phyloP scores from a whole-genome alignment of 2,888 invertebrate species.

The Caenorhabditis virilis region DNA sequence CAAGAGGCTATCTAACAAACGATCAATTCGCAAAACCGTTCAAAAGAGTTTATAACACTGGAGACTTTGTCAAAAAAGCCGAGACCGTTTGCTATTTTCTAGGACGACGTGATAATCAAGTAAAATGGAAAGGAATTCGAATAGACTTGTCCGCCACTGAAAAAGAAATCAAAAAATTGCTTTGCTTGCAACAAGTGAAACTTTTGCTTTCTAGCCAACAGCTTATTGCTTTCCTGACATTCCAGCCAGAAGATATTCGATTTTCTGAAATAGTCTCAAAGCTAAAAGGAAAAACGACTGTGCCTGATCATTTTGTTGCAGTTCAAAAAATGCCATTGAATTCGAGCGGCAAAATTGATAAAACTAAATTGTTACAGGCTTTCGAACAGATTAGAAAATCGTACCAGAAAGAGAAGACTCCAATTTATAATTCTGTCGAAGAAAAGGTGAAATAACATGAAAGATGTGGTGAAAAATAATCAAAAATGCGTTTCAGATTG shows the following conservation, averaged over 20 bases:
- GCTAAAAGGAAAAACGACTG: slow-evolving; percentile 1
- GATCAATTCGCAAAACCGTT: slow-evolving; percentile 7
- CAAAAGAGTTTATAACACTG: slow-evolving; percentile 24
- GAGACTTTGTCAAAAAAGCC: slow-evolving; percentile 35
- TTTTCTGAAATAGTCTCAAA: neutral
- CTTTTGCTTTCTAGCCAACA: slow-evolving; percentile 19
- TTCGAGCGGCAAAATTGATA: slow-evolving; percentile 53
- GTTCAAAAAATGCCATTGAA: slow-evolving; percentile 46
- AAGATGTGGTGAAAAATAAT: neutral
- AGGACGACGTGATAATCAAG: slow-evolving; percentile 53
- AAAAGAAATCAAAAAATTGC: slow-evolving; percentile 6
- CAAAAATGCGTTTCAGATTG: slow-evolving; percentile 7
- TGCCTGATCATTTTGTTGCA: slow-evolving; percentile 44
- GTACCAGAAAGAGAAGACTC: slow-evolving; percentile 17
- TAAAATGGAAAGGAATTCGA: slow-evolving; percentile 52
- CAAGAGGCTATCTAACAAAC: slow-evolving; percentile 39
- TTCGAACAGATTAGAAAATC: slow-evolving; percentile 28
- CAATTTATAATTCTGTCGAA: slow-evolving; percentile 36
- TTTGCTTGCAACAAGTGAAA: slow-evolving; percentile 18
- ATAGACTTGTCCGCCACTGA: slow-evolving; percentile 38
- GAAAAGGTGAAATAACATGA: slow-evolving; percentile 22
- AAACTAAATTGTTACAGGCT: slow-evolving; percentile 38
- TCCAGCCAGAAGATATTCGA: too few species aligned
- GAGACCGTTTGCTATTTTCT: slow-evolving; percentile 21
- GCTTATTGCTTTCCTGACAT: slow-evolving; percentile 43